Base-by-base conservation (phyloP, 2,797 vertebrate genomes). In the Botia kubotai region DNA sequence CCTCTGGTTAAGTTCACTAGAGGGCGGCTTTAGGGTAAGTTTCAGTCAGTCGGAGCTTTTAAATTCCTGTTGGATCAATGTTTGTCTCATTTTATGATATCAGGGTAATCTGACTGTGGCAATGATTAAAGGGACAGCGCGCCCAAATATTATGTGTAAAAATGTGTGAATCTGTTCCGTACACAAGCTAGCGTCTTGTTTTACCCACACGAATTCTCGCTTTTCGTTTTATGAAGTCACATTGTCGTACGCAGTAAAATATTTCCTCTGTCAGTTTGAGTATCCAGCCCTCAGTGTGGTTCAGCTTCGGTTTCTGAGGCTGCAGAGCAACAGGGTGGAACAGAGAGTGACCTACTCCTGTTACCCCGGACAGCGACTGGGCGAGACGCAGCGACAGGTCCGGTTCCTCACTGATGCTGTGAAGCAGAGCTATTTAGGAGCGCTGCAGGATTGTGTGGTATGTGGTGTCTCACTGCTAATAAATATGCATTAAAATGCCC, bases 251-350 rank as follows among this genome's bases (percentile, higher is more conserved):
- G 46, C 65, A n/a, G 10, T 55, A 33, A 29, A 48, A 3, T 53
- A 10, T 68, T 6, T 70, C 43, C 68, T 70, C 12, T 68, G 11
- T 74, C 90, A 97, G 96, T 94, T 97, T 85, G 84, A 93, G 52
- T 97, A 96, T 62, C 86, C 82, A 2, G 96, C 93, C 0, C 91
- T 92, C 76, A 93, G 84, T 21, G 82, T 95, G 14, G 96, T 97
- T 57, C 96, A 97, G 93, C 92, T 96, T 63, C 95, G 96, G 11
- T 97, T 97, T 79, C 89, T 97, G 67, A 92, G 93, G 85, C 90
- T 97, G 76, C 96, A 96, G 85, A 97, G 96, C 81, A 83, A 3
- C 63, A 84, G 83, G 0, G 96, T 93, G 2, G 43, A 89, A 0
- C 96, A 97, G 90, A 92, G 88, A 73, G 70, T 97, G 79, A 95